Conservation (phyloP, 2,888 invertebrate species). For the Tenthredo livida region DNA sequence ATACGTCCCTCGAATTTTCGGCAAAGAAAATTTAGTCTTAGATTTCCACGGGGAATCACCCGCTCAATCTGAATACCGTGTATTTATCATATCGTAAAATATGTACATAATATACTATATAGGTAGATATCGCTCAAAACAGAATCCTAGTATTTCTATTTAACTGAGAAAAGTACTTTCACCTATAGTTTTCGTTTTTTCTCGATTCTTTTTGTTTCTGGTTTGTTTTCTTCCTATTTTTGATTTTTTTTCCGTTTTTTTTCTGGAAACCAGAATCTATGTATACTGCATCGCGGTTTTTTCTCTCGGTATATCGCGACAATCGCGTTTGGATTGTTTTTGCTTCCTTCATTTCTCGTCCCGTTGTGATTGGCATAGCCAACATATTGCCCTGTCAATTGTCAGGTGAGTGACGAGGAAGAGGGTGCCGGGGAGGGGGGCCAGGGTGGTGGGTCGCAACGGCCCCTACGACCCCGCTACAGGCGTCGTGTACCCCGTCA, state of each 20-base stretch:
- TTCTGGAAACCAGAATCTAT: too few species aligned
- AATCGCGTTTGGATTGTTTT: not conserved
- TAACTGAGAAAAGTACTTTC: too few species aligned
- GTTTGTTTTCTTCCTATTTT: not conserved
- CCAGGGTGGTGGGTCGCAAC: conserved; percentile 76
- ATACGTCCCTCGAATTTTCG: too few species aligned
- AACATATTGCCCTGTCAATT: conserved; percentile 42
- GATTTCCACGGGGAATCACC: too few species aligned
- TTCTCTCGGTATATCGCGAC: too few species aligned
- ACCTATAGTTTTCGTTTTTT: not conserved
- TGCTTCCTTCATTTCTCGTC: not conserved
- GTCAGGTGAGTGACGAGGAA: conserved; percentile 73
- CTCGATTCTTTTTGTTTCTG: not conserved
- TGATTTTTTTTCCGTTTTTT: too few species aligned
- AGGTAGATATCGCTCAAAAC: not conserved
- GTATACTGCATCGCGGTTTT: too few species aligned
- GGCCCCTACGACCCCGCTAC: conserved; percentile 78
- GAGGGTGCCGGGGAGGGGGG: conserved; percentile 76
- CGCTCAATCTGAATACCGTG: too few species aligned
- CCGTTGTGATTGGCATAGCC: conserved; percentile 38
- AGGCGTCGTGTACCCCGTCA: conserved; percentile 75
- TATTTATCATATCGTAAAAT: not conserved
- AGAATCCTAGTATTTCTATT: not conserved
- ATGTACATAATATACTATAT: not conserved
- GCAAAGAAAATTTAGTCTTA: too few species aligned